Conservation (phyloP, 2,113 vertebrate species). For the Phainopepla nitens region DNA sequence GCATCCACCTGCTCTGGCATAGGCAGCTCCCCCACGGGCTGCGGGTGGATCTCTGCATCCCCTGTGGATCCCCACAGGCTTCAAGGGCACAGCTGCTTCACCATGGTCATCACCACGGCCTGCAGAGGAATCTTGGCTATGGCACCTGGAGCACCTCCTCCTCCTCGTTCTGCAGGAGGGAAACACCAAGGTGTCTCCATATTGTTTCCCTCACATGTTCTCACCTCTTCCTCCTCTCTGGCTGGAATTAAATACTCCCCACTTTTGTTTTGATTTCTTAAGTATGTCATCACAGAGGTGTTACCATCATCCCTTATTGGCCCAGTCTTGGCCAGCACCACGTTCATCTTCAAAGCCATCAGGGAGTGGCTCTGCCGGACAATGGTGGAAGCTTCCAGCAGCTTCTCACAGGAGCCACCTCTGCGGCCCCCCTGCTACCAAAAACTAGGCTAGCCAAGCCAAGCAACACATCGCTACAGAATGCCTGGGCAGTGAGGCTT, state of each 20-base stretch:
- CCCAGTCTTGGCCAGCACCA: neutral
- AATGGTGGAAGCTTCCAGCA: neutral
- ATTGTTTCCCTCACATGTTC: neutral
- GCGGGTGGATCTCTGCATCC: neutral
- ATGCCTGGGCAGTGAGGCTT: neutral
- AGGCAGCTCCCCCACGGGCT: neutral
- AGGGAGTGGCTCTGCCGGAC: neutral
- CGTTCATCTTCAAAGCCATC: neutral
- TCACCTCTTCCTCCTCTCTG: neutral
- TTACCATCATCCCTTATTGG: neutral
- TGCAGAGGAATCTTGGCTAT: neutral
- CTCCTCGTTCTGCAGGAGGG: neutral
- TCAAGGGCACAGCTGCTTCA: neutral
- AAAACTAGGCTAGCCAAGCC: neutral
- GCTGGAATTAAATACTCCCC: neutral
- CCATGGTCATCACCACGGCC: neutral
- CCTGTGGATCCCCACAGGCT: neutral
- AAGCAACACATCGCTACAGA: neutral
- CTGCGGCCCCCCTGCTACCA: neutral
- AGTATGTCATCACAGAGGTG: neutral
- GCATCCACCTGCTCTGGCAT: accelerated
- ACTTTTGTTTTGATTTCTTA: neutral
- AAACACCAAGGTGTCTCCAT: too few species aligned
- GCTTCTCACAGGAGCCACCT: neutral
- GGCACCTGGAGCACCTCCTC: accelerated